Evolutionary conservation across 1,140 invertebrate species (phyloP).

Genomic region (Hycleus cichorii): DNA sequence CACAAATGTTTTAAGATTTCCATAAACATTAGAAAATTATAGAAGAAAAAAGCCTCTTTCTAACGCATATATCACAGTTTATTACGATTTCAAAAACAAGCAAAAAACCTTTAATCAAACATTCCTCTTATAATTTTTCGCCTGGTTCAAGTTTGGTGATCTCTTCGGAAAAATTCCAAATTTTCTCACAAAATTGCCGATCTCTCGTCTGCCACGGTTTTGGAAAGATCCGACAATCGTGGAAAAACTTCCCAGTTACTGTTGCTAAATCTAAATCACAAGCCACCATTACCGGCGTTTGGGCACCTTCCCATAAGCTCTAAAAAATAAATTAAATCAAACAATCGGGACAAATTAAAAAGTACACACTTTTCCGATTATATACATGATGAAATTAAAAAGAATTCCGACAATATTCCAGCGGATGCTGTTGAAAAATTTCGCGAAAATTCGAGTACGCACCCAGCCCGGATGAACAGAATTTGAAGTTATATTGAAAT

Average conservation of each 20-base stretch:
- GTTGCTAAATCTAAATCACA: not conserved
- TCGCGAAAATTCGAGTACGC: not conserved
- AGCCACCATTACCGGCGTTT: not conserved
- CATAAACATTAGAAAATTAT: too few relatives aligned
- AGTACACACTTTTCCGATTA: not conserved
- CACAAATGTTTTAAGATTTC: too few relatives aligned
- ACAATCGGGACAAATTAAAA: not conserved
- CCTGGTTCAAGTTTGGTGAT: too few relatives aligned
- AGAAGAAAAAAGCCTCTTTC: too few relatives aligned
- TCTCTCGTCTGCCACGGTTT: not conserved
- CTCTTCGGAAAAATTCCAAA: too few relatives aligned
- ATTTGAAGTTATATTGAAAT: slow-evolving; percentile 50
- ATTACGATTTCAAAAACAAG: too few relatives aligned
- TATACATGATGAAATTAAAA: not conserved
- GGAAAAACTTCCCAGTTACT: slow-evolving; percentile 1
- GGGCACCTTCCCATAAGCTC: not conserved
- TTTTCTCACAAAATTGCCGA: too few relatives aligned
- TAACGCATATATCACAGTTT: too few relatives aligned
- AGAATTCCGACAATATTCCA: not conserved
- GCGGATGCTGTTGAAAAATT: not conserved
- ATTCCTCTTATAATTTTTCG: too few relatives aligned
- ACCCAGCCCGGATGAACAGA: slow-evolving; percentile 49
- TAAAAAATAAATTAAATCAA: not conserved
- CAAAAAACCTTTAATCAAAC: too few relatives aligned
- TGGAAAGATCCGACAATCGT: not conserved